A percentile compares a stretch with the other conserved stretches of the same genome.
phyloP scores from a whole-genome alignment of 2,113 vertebrate species.

The Prionailurus viverrinus region DNA sequence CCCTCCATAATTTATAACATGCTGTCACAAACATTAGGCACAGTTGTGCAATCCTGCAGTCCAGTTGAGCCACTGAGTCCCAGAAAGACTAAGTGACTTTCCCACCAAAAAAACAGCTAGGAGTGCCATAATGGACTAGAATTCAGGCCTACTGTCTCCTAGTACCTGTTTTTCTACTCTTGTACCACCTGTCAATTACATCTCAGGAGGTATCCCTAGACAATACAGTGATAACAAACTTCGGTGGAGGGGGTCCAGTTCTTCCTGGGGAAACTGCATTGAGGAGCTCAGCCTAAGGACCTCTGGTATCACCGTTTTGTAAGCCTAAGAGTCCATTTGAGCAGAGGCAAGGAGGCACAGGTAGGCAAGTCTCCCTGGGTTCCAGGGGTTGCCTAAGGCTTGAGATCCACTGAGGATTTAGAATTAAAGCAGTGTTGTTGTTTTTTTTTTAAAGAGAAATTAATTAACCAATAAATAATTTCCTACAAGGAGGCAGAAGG shows the following conservation, averaged over 20 bases:
- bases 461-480: constrained; percentile 71
- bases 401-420: background rate
- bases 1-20: background rate
- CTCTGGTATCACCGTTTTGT: background rate
- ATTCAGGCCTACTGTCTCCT: background rate
- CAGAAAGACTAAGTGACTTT: background rate
- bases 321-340: background rate
- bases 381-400: background rate
- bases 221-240: background rate
- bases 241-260: background rate
- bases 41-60: background rate
- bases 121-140: background rate
- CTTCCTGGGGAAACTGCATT: background rate
- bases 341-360: background rate
- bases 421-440: background rate
- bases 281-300: background rate
- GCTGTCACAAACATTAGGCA: background rate
- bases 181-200: background rate
- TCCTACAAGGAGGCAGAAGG: constrained; percentile 50
- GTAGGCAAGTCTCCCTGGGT: background rate
- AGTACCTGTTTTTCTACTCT: background rate
- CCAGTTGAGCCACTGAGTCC: background rate
- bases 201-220: background rate
- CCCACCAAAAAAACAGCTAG: background rate
- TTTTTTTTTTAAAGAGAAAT: constrained; percentile 37